Conservation (phyloP, 2,113 vertebrate species). For the Nibea albiflora region DNA sequence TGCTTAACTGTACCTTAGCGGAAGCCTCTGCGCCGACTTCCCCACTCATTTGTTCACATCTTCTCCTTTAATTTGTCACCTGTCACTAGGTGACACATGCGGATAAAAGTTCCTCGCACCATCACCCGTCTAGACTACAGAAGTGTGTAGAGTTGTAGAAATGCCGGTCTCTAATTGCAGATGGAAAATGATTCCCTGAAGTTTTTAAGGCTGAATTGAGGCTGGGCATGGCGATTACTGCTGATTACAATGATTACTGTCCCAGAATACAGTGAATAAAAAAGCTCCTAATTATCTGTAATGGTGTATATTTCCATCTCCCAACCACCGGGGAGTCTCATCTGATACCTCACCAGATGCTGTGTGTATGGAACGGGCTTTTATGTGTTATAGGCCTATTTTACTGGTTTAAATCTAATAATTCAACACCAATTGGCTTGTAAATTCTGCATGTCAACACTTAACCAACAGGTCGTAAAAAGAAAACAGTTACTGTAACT, state of each 20-base stretch:
- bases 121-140: background rate
- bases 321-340: constrained; percentile 9
- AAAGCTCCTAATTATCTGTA: constrained; percentile 46
- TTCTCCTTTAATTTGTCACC: too few species aligned
- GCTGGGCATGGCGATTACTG: constrained; percentile 5
- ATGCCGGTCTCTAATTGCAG: constrained; percentile 15
- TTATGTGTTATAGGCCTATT: background rate
- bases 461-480: background rate
- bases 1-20: too few species aligned
- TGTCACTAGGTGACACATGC: background rate
- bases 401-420: constrained; percentile 10
- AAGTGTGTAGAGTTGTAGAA: constrained; percentile 5
- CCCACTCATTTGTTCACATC: too few species aligned
- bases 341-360: constrained; percentile 32
- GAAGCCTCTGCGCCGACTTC: too few species aligned
- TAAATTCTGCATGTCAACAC: background rate
- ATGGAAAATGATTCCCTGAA: constrained; percentile 7
- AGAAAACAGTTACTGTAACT: background rate
- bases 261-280: constrained; percentile 15
- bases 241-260: constrained; percentile 46
- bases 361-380: constrained; percentile 1
- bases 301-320: constrained; percentile 22
- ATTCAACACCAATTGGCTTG: background rate
- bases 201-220: constrained; percentile 19
- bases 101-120: background rate